Evolutionary conservation across 2,888 invertebrate genomes (phyloP).

Genomic region (Drosophila paramelanica): DNA sequence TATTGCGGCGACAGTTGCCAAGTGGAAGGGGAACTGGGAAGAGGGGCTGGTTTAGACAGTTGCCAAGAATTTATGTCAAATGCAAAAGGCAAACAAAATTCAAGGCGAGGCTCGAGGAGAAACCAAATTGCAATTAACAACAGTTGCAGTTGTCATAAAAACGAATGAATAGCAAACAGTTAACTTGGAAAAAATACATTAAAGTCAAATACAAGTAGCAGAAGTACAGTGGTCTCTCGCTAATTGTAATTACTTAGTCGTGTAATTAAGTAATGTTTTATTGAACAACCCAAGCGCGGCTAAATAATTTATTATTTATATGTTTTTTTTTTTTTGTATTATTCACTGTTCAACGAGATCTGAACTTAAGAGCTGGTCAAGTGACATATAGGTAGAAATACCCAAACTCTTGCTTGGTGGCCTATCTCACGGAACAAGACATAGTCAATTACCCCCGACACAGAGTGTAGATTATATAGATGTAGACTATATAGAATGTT

Average conservation of each 20-base stretch:
- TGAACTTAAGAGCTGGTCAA: too few relatives aligned
- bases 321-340: too few relatives aligned
- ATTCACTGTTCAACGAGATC: too few relatives aligned
- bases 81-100: constrained; percentile 54
- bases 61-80: constrained; percentile 47
- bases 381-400: too few relatives aligned
- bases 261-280: too few relatives aligned
- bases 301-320: too few relatives aligned
- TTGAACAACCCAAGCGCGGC: too few relatives aligned
- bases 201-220: neutral
- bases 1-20: constrained; percentile 13
- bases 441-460: too few relatives aligned
- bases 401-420: too few relatives aligned
- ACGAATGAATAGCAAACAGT: constrained; percentile 21
- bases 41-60: neutral
- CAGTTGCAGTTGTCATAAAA: constrained; percentile 47
- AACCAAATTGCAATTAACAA: constrained; percentile 38
- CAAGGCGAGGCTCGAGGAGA: constrained; percentile 61
- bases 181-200: neutral
- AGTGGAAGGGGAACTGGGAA: neutral
- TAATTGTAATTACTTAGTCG: neutral
- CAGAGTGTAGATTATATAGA: too few relatives aligned
- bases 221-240: neutral
- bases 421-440: too few relatives aligned
- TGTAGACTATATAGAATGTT: too few relatives aligned